Percentiles rank a stretch among this genome's conserved stretches.
Conservation (phyloP, 2,797 vertebrate species). For the Podargus strigoides region DNA sequence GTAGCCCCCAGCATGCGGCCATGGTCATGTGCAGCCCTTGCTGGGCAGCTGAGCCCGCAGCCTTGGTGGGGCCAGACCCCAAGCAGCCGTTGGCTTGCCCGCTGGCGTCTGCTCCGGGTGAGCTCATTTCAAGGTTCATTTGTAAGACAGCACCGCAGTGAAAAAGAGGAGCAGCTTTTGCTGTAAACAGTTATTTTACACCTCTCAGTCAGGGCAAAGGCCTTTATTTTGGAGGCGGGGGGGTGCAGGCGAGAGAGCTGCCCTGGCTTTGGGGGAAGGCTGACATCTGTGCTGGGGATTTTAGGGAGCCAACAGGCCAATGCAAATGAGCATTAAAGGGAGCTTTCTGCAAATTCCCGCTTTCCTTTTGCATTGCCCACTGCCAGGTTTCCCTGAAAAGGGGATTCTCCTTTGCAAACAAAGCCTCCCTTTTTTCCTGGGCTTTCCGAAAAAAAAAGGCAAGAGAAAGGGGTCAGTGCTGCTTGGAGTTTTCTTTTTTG, state of each 20-base stretch:
- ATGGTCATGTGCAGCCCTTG: rapidly evolving
- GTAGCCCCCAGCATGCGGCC: neutral
- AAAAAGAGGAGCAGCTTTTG: conserved; percentile 35
- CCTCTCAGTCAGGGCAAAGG: conserved; percentile 36
- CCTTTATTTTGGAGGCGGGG: conserved; percentile 12
- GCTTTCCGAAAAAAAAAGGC: neutral
- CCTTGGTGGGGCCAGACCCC: neutral
- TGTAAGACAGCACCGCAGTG: neutral
- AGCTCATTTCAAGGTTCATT: conserved; percentile 31
- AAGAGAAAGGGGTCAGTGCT: neutral
- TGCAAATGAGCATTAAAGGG: conserved; percentile 55
- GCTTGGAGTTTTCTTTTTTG: conserved; percentile 16
- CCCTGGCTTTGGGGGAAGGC: neutral
- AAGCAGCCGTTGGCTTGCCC: neutral
- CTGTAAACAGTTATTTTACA: conserved; percentile 48
- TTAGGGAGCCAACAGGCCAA: conserved; percentile 1
- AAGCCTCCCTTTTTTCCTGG: conserved; percentile 17
- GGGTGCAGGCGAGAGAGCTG: neutral
- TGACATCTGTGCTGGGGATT: conserved; percentile 52
- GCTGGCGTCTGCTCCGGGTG: neutral
- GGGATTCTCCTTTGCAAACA: conserved; percentile 42
- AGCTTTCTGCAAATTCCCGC: conserved; percentile 36
- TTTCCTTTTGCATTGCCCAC: neutral
- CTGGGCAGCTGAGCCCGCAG: neutral
- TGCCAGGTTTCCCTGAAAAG: conserved; percentile 60